Percentiles rank a stretch among this genome's conserved stretches.
These are phyloP conservation scores for Ictalurus punctatus DNA, from an alignment of 2,113 vertebrate genomes.

Conservation along the genomic window DNA sequence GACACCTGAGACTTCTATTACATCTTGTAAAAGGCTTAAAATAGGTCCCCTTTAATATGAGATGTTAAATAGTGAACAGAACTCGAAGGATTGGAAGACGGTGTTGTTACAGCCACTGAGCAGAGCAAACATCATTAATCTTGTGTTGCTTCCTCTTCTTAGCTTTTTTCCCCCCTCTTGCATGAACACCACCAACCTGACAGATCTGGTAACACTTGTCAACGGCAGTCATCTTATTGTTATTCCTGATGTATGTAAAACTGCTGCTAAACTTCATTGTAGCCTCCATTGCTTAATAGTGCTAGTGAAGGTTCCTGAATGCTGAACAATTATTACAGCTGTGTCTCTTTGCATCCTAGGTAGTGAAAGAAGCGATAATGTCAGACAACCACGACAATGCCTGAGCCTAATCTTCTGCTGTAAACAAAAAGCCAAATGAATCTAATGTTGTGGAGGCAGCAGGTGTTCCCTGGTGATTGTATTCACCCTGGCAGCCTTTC, in stretches of 20 bases:
- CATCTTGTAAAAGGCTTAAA: too few relatives aligned
- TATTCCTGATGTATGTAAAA: slow-evolving; percentile 37
- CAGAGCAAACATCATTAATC: neutral
- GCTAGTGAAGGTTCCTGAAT: slow-evolving; percentile 21
- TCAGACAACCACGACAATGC: slow-evolving; percentile 35
- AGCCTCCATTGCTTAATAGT: slow-evolving; percentile 33
- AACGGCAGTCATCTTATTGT: slow-evolving; percentile 21
- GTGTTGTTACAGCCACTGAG: neutral
- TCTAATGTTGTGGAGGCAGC: slow-evolving; percentile 53
- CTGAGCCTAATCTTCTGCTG: slow-evolving; percentile 52
- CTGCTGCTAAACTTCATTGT: slow-evolving; percentile 5
- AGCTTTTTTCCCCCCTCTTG: neutral
- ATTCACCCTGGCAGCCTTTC: slow-evolving; percentile 52
- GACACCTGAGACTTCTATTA: neutral
- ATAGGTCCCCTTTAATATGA: neutral
- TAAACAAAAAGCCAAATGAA: slow-evolving; percentile 60
- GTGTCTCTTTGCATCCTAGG: slow-evolving; percentile 29
- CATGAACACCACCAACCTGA: slow-evolving; percentile 10
- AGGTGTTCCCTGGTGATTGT: slow-evolving; percentile 55
- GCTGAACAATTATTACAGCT: slow-evolving; percentile 49
- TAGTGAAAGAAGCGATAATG: slow-evolving; percentile 40
- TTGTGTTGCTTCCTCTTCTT: neutral
- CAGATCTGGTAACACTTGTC: neutral
- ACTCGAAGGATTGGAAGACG: neutral
- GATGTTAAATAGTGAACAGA: neutral